Evolutionary conservation across 2,888 invertebrate genomes (phyloP).

Genomic region (Acanthopleura granulata): DNA sequence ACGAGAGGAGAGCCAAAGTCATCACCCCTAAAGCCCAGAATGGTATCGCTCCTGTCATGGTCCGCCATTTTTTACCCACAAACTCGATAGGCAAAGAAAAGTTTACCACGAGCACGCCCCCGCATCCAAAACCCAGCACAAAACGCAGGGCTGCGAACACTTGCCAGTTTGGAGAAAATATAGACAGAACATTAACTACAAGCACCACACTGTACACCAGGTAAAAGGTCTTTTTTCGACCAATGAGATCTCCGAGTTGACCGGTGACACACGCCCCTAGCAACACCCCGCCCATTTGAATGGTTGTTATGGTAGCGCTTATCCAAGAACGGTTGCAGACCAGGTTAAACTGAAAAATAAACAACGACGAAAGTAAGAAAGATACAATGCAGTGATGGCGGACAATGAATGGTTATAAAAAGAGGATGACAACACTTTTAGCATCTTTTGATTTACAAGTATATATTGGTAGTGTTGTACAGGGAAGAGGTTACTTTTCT

Average conservation of each 20-base stretch:
- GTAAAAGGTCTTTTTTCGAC: slow-evolving; percentile 41
- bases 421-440: no score
- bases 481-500: no score
- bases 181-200: slow-evolving; percentile 30
- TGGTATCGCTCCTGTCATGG: slow-evolving; percentile 30
- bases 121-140: slow-evolving; percentile 36
- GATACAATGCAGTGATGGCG: no score
- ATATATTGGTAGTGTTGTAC: no score
- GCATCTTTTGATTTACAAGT: no score
- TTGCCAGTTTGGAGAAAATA: slow-evolving; percentile 42
- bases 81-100: slow-evolving; percentile 35
- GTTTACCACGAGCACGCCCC: slow-evolving; percentile 31
- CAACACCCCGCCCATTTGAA: slow-evolving; percentile 45
- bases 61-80: slow-evolving; percentile 39
- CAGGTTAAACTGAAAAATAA: slow-evolving; percentile 39
- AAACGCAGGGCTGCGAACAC: slow-evolving; percentile 44
- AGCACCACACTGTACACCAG: slow-evolving; percentile 27
- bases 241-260: slow-evolving; percentile 38
- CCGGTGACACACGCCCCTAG: slow-evolving; percentile 39
- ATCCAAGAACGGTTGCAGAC: slow-evolving; percentile 41
- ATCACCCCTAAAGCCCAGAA: slow-evolving; percentile 38
- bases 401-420: no score
- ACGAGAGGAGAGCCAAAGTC: slow-evolving; percentile 36
- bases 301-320: slow-evolving; percentile 36
- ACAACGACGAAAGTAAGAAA: slow-evolving; percentile 7